Base-by-base conservation (phyloP, 1,140 invertebrate genomes). In the Steinernema feltiae region DNA sequence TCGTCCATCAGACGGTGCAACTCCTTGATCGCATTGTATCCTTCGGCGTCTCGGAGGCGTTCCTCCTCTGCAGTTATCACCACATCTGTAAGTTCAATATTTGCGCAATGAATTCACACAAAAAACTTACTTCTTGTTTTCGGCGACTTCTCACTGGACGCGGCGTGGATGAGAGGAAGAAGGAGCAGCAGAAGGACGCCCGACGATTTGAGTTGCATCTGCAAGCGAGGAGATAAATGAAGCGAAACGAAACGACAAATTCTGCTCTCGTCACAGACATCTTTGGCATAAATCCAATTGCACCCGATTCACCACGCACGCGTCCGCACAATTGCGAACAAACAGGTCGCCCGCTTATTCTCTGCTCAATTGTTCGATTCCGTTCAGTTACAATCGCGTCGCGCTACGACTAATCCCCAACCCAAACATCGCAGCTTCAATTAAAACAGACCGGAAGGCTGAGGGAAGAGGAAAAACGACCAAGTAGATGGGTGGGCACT, bases 1-100 rank as follows among this genome's bases (percentile, higher is more conserved):
- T 89, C 88, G 75, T 89, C 88, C 78, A 89, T 85, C 71, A 88
- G 79, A 30, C 77, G 71, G 78, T 89, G 88, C 30, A 89, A 79
- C 17, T 82, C 82, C 30, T 78, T 75, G 18, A 89, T 88, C 32
- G 88, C 88, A 32, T 84, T 84, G 48, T 82, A 88, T 7, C 87
- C 87, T 7, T 85, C 79, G 24, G 79, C 79, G 74, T 89, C 88
- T 24, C 84, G 79, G 12, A 82, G 21, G 35, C 86, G 85, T 72
- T 85, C 84, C 18, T 86, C 82, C 74, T 82, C 84, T 30, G 84
- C 82, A 21, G 84, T 85, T 30, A 85, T 81, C 48, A 74, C 78
- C 15, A 85, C 82, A 81, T 85, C 81, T 82, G 69, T 48, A 82
- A 72, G 71, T 48, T 24, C 35, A 17, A 27, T 78, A 63, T 63